A percentile compares a stretch with the other conserved stretches of the same genome.
Conservation (phyloP, 2,113 vertebrate genomes). For the Morone saxatilis region DNA sequence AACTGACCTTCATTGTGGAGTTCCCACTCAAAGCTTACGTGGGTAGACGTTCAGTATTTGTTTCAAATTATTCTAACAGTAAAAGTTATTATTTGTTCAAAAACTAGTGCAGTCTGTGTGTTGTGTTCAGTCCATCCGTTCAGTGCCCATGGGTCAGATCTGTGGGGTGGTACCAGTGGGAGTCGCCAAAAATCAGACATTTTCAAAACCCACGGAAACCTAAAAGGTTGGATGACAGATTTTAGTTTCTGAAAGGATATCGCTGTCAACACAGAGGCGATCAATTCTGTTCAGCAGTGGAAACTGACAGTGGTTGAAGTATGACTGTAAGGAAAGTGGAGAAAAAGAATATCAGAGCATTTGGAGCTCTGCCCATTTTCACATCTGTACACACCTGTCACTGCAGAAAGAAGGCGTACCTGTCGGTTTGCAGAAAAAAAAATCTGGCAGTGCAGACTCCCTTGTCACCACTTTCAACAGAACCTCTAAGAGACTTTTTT, state of each 20-base stretch:
- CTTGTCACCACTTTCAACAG: background rate
- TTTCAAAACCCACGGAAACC: background rate
- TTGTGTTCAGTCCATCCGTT: background rate
- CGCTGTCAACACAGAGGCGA: background rate
- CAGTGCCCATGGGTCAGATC: background rate
- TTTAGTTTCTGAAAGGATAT: background rate
- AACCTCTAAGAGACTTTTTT: background rate
- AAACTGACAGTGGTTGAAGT: background rate
- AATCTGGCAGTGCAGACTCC: background rate
- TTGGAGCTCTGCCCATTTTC: constrained; percentile 12
- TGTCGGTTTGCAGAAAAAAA: background rate
- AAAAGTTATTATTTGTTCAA: background rate
- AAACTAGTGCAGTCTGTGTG: background rate
- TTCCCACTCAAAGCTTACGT: background rate
- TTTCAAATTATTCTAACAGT: background rate
- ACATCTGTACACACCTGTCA: constrained; percentile 18
- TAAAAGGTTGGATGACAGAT: background rate
- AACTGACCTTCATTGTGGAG: background rate
- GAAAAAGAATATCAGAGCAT: background rate
- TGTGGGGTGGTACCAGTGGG: background rate
- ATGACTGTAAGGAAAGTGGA: background rate
- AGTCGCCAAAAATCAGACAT: background rate
- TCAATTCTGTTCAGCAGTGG: background rate
- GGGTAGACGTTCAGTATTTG: background rate
- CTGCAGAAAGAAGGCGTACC: background rate